Evolutionary conservation across 1,140 invertebrate species (phyloP), one percentile per base, ranked within the genome.

Genomic region (Zophobas morio): DNA sequence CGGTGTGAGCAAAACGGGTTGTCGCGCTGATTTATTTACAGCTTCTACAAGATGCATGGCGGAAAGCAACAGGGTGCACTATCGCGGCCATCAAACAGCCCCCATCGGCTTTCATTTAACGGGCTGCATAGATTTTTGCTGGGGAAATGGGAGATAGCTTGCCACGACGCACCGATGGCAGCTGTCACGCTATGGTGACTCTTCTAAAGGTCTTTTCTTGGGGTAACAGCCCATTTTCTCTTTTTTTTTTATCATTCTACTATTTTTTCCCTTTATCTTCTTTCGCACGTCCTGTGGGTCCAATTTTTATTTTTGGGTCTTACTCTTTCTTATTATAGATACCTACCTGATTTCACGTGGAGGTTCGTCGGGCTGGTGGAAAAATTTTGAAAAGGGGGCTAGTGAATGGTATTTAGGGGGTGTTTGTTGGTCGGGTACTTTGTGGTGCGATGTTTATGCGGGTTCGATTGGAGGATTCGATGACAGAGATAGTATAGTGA

Each of bases 1-100:
- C 39, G 37, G 74, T 76, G 74, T 33, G 74, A 70, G 47, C 53
- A 70, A 54, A 76, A 70, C 47, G 35, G 53, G 37, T 76, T 56
- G 63, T 76, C 74, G 47, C 40, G 35, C 51, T 76, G 60, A 76
- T 76, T 76, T 76, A 76, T 72, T 77, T 77, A 63, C 42, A 77
- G 42, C 37, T 77, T 57, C 54, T 77, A 70, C 47, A 77, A 72
- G 75, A 71, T 77, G 47, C 63, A 71, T 71, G 75, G 66, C 34
- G 54, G 32, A 77, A 63, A 71, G 70, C 66, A 77, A 75, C 57
- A 63, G 74, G 42, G 42, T 75, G 74, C 33, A 47, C 39, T 74
- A 56, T 74, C n/a, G 49, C n/a, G 3, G 49, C 49, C 49, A 51
- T 51, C 49, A 51, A 51, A 51, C n/a, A 51, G n/a, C 42, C 42